Percentiles rank a stretch among this genome's conserved stretches.
These are phyloP conservation scores for Oscheius sp. DNA, from an alignment of 2,888 invertebrate species.

Conservation along the genomic window DNA sequence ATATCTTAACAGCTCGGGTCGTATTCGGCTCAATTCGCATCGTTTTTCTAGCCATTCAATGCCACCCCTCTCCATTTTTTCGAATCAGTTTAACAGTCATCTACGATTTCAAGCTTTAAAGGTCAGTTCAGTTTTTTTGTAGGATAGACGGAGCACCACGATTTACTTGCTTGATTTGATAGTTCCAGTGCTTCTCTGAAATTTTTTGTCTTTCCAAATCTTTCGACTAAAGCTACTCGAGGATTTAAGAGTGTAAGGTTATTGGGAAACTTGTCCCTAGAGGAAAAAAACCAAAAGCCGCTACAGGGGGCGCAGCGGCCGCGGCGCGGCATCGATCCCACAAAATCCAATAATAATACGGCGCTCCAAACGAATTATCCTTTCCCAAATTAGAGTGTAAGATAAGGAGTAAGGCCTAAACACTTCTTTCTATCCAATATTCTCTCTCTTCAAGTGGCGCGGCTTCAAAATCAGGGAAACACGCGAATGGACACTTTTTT, in stretches of 20 bases:
- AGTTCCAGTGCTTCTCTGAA: not conserved
- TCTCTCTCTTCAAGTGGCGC: no score
- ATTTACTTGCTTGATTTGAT: no score
- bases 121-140: not conserved
- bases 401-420: no score
- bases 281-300: slow-evolving; percentile 23
- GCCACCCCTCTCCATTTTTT: no score
- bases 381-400: slow-evolving; percentile 21
- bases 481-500: no score
- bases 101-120: no score
- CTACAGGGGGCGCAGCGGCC: slow-evolving; percentile 27
- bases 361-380: slow-evolving; percentile 12
- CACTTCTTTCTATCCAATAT: slow-evolving; percentile 21
- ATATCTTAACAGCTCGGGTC: no score
- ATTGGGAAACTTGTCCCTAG: not conserved
- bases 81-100: no score
- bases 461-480: no score
- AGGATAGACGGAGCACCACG: not conserved
- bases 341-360: slow-evolving; percentile 34
- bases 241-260: not conserved
- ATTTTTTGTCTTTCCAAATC: not conserved
- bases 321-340: slow-evolving; percentile 33
- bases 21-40: not conserved
- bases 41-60: not conserved
- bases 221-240: no score